Evolutionary conservation across 1,140 invertebrate genomes (phyloP), one percentile per base, ranked within the genome.

Genomic region (Ceratina calcarata): DNA sequence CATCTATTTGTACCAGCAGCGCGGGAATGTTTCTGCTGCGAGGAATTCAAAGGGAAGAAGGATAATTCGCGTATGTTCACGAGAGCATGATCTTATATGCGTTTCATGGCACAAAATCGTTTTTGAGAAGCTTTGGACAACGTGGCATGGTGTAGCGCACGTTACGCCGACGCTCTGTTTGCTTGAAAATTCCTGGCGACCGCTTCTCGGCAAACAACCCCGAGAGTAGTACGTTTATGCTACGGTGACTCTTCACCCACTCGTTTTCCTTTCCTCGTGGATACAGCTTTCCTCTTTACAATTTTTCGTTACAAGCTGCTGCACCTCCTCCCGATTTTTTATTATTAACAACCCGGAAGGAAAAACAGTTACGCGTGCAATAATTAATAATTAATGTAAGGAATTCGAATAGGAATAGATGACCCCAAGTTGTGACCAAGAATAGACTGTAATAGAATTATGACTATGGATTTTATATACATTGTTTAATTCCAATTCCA

Each of bases 301-400:
- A 37, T 78, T 55, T 78, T 55, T n/a, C 76, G 67, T 78, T 71
- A 71, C 76, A 64, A 24, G 24, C 49, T 22, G 24, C 73, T 57
- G 16, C 58, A n/a, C 18, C 55, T 53, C 32, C 51, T 32, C 58
- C n/a, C 12, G 8, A 71, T 37, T 72, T 72, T 78, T 69, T 69
- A 55, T 72, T 27, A 2, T 65, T 45, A 64, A 78, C 61, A 18
- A 32, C 27, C 27, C 27, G 27, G 4, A 32, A 32, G 27, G 27
- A 32, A 32, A 32, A 2, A 32, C 4, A 32, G 4, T 32, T 32
- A n/a, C n/a, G n/a, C n/a, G n/a, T n/a, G 27, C 27, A 32, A 32
- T 4, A 32, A 32, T 32, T 4, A n/a, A n/a, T n/a, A n/a, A n/a
- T 32, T 32, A 4, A 32, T 32, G 1, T 4, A 32, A 32, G 27